These are phyloP conservation scores for Pachyuromys duprasi DNA, from an alignment of 2,797 vertebrate species.

Conservation along the genomic window DNA sequence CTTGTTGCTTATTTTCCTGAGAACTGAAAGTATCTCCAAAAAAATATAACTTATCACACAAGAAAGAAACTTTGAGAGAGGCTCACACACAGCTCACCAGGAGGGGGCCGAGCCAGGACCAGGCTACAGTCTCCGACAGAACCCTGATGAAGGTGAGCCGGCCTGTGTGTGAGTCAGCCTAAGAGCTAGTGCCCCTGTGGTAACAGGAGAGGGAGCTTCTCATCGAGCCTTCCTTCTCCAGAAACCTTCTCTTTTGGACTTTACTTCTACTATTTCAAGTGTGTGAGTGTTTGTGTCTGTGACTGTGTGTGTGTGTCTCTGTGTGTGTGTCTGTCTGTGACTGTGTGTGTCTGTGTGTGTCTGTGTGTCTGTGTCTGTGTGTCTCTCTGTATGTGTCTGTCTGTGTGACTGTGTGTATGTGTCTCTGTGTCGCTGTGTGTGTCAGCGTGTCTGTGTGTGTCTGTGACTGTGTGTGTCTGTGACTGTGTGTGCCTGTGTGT, in stretches of 20 bases:
- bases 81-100: background rate
- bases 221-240: background rate
- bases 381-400: background rate
- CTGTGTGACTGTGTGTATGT: too few species aligned
- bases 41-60: background rate
- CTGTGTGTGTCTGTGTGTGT: background rate
- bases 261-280: background rate
- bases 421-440: too few species aligned
- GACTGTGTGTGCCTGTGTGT: too few species aligned
- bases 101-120: background rate
- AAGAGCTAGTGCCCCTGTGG: background rate
- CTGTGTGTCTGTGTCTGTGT: background rate
- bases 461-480: background rate
- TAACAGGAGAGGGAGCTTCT: background rate
- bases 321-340: background rate
- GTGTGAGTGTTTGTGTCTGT: background rate
- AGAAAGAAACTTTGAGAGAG: background rate
- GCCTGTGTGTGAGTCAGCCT: background rate
- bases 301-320: background rate
- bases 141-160: background rate
- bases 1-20: background rate
- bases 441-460: background rate
- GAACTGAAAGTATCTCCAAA: background rate
- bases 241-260: background rate
- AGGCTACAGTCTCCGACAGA: background rate